phyloP scores from a whole-genome alignment of 92 coral and sea anemone genomes.

The Isaurus tuberculatus region DNA sequence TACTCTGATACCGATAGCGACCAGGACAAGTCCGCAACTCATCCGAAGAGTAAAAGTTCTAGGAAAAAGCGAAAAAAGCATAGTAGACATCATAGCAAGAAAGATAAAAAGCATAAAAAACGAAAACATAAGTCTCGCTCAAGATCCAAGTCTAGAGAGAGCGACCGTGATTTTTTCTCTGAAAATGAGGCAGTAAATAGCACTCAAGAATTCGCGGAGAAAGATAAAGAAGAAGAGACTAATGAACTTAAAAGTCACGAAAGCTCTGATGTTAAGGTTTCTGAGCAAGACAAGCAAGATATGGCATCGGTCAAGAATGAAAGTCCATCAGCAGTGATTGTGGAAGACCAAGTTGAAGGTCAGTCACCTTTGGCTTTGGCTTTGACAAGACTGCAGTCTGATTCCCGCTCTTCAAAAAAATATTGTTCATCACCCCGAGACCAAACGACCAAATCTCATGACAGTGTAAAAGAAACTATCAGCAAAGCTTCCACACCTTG shows the following conservation, averaged over 20 bases:
- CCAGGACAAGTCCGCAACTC: background rate
- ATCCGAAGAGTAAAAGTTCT: background rate
- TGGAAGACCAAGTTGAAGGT: background rate
- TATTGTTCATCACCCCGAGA: slow-evolving; percentile 46
- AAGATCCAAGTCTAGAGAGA: slow-evolving; percentile 63
- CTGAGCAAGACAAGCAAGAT: background rate
- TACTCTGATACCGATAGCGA: background rate
- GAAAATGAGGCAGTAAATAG: background rate
- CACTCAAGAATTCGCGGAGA: background rate
- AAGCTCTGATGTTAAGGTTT: background rate
- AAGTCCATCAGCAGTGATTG: background rate
- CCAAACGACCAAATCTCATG: slow-evolving; percentile 18
- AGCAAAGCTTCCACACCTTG: background rate
- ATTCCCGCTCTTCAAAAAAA: slow-evolving; percentile 50
- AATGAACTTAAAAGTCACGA: background rate
- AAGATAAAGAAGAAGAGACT: background rate
- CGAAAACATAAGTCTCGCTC: slow-evolving; percentile 72
- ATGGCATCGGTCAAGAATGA: background rate
- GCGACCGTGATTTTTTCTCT: slow-evolving; percentile 11
- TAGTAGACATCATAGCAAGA: slow-evolving; percentile 12
- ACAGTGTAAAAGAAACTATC: background rate
- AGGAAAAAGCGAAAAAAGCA: slow-evolving; percentile 67
- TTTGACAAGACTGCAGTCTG: background rate
- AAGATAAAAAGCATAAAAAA: slow-evolving; percentile 67
- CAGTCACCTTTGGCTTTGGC: background rate